Conservation (phyloP, 2,113 vertebrate species). For the Psophia crepitans region DNA sequence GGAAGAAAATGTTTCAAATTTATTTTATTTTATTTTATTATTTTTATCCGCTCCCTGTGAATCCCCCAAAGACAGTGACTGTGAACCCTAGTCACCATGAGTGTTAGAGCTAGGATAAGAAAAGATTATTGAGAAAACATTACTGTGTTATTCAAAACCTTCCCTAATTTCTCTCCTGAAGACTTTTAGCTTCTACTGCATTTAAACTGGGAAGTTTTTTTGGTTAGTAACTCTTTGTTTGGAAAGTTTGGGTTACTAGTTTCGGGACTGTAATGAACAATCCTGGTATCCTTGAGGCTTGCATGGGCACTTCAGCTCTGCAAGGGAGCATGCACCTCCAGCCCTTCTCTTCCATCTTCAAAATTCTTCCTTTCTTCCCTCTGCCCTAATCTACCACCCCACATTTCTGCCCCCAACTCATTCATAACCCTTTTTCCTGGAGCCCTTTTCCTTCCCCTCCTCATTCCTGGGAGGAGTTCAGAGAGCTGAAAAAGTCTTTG, state of each 20-base stretch:
- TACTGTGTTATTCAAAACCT: not conserved
- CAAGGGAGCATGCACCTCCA: not conserved
- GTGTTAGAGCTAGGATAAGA: not conserved
- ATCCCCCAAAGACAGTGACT: not conserved
- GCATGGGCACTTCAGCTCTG: not conserved
- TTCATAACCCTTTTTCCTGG: not conserved
- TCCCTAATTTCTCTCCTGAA: not conserved
- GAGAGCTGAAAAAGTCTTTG: not conserved
- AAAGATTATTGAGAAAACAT: not conserved
- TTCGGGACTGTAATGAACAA: not conserved
- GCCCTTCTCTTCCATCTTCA: not conserved
- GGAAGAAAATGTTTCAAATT: not conserved
- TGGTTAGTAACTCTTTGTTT: not conserved
- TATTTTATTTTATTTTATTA: too few species aligned
- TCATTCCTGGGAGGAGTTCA: not conserved
- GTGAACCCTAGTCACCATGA: not conserved
- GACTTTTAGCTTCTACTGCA: not conserved
- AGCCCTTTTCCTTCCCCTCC: too few species aligned
- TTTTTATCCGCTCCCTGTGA: too few species aligned
- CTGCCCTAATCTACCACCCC: not conserved
- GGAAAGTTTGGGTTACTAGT: not conserved
- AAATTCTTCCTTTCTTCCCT: not conserved
- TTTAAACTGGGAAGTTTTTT: not conserved
- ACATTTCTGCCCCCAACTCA: fast-evolving
- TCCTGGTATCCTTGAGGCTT: not conserved